Conservation (phyloP, 2,113 vertebrate genomes). For the Turdus rufiventris region DNA sequence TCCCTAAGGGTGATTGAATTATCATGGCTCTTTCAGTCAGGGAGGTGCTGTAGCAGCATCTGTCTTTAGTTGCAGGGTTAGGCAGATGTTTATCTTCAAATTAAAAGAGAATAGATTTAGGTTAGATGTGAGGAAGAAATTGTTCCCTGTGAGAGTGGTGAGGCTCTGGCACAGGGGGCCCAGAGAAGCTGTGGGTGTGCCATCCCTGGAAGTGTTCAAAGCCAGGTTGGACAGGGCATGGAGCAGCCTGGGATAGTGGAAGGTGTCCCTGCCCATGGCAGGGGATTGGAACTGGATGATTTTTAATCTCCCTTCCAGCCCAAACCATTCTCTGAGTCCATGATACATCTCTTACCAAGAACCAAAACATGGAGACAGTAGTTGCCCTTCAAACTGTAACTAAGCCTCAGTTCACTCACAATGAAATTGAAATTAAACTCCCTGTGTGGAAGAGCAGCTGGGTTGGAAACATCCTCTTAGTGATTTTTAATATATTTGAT, state of each 20-base stretch:
- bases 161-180: neutral
- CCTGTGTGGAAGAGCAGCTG: neutral
- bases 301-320: neutral
- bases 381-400: neutral
- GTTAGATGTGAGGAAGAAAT: neutral
- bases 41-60: neutral
- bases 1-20: neutral
- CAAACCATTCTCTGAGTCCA: neutral
- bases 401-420: neutral
- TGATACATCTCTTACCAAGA: neutral
- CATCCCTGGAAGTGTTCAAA: neutral
- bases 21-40: neutral
- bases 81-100: neutral
- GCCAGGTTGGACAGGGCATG: rapidly evolving
- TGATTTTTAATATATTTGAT: neutral
- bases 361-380: neutral
- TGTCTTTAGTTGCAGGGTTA: neutral
- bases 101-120: neutral
- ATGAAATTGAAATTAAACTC: neutral
- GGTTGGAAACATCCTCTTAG: neutral
- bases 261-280: neutral
- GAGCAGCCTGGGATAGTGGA: neutral
- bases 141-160: neutral
- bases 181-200: neutral
- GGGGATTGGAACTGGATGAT: neutral